Conservation (phyloP, 2,888 invertebrate species). For the Xestoiulus laeticollis region DNA sequence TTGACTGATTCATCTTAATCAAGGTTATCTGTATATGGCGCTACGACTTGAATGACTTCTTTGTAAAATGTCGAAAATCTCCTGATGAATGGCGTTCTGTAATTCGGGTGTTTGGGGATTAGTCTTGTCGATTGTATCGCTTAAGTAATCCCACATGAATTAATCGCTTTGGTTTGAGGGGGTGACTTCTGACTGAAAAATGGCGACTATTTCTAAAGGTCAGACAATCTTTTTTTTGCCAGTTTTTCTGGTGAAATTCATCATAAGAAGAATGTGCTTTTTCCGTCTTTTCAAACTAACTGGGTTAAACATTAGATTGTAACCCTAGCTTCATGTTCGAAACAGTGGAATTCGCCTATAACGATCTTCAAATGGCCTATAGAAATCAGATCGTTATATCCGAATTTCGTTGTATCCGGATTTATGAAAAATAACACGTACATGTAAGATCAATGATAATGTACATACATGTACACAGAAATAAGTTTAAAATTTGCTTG, state of each 20-base stretch:
- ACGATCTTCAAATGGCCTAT: no score
- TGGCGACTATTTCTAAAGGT: not conserved
- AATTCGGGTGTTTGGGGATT: constrained; percentile 34
- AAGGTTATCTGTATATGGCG: constrained; percentile 6
- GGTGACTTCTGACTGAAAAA: not conserved
- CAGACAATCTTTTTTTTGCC: not conserved
- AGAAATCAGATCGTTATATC: no score
- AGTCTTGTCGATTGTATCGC: constrained; percentile 28
- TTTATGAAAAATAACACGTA: no score
- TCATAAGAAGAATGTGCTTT: not conserved
- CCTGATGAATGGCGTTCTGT: constrained; percentile 13
- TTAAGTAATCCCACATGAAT: not conserved
- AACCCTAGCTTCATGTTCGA: not conserved
- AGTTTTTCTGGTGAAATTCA: not conserved
- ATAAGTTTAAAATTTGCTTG: no score
- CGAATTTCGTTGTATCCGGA: no score
- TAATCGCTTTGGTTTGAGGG: constrained; percentile 21
- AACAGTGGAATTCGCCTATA: not conserved
- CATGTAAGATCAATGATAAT: no score
- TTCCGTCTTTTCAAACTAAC: not conserved
- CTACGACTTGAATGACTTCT: not conserved
- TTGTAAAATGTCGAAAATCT: constrained; percentile 24
- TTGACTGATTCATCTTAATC: constrained; percentile 28
- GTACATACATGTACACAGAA: no score
- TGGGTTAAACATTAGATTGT: not conserved